A percentile compares a stretch with the other conserved stretches of the same genome.
Conservation (phyloP, 2,113 vertebrate genomes). For the Pontoporia blainvillei region DNA sequence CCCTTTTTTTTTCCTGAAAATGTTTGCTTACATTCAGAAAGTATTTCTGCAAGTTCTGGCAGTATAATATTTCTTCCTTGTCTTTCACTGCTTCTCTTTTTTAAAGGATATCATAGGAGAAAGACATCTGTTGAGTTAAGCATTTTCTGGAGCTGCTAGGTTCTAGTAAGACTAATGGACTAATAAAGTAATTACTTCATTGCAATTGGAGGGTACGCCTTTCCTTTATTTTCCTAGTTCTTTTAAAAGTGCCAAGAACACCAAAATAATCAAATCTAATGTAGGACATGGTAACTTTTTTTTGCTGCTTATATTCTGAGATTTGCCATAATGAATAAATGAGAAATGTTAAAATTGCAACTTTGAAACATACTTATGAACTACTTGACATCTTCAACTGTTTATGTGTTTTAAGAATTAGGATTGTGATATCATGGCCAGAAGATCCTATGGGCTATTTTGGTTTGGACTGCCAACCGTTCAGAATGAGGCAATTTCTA, state of each 20-base stretch:
- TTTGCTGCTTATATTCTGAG: neutral
- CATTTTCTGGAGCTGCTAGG: neutral
- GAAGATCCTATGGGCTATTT: neutral
- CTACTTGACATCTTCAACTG: neutral
- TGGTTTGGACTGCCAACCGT: neutral
- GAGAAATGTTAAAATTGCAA: neutral
- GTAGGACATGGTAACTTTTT: neutral
- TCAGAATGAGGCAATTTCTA: neutral
- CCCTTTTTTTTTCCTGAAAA: neutral
- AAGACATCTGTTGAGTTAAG: neutral
- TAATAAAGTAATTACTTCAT: neutral
- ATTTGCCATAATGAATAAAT: neutral
- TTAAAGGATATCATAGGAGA: neutral
- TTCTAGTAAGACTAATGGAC: conserved; percentile 27
- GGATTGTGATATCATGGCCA: neutral
- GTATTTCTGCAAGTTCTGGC: neutral
- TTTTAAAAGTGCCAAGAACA: neutral
- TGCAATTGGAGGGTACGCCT: neutral
- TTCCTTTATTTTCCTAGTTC: neutral
- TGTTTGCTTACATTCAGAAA: conserved; percentile 36
- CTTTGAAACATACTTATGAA: neutral
- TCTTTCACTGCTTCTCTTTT: neutral
- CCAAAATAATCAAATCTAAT: neutral
- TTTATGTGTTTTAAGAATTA: neutral
- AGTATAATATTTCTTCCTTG: neutral